A percentile compares a stretch with the other conserved stretches of the same genome.
Conservation (phyloP, 1,140 invertebrate species). For the Temnothorax nylanderi region DNA sequence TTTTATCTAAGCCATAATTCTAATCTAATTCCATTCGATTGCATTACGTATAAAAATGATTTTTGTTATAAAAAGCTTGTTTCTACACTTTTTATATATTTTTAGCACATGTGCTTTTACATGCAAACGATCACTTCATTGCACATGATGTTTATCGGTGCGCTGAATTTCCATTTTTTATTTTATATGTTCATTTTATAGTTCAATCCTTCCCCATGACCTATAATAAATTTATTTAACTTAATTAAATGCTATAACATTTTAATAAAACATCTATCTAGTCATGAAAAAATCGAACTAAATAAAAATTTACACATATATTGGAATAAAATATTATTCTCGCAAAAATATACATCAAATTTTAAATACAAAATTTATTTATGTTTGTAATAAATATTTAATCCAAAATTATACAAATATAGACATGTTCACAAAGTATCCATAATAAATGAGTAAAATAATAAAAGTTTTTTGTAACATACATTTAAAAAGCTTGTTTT, state of each 20-base stretch:
- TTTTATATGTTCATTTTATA: neutral
- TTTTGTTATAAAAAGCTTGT: neutral
- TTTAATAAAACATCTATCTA: neutral
- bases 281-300: neutral
- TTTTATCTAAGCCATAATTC: neutral
- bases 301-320: neutral
- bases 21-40: neutral
- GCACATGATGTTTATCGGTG: neutral
- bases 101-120: neutral
- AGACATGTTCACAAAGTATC: neutral
- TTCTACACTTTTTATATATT: neutral
- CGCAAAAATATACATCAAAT: neutral
- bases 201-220: neutral
- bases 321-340: constrained; percentile 5
- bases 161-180: neutral
- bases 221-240: neutral
- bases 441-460: neutral
- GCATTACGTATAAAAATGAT: neutral
- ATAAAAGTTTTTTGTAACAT: neutral
- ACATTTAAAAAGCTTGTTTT: neutral
- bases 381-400: neutral
- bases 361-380: neutral
- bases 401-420: neutral
- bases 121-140: constrained; percentile 14
- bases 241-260: constrained; percentile 12